Base-by-base conservation (phyloP, 2,113 vertebrate genomes). In the Lasiurus borealis region DNA sequence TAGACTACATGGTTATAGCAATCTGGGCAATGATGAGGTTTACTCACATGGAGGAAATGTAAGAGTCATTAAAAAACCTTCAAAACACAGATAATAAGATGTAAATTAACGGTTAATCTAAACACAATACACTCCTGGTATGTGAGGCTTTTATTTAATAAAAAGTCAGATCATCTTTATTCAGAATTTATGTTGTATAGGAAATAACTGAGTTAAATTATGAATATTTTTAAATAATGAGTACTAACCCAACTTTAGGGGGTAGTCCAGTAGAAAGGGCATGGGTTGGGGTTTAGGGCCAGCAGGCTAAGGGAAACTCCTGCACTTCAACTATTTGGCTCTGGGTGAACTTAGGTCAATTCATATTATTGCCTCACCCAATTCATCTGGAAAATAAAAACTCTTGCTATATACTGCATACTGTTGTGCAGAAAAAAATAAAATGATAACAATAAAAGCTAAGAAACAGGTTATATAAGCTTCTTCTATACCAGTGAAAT, bases 341-440 rank as follows among this genome's bases (percentile, higher is more conserved):
- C 59, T 8, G 8, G 27, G 68, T 40, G 34, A 73, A 75, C 66
- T 72, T 50, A 86, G 25, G 16, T 78, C 54, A 62, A n/a, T 59
- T 78, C n/a, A 36, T 36, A 54, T 29, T 92, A 83, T 71, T 66
- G 21, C 46, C 31, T 83, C 69, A 69, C 62, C 71, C 54, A 81
- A 94, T 71, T 91, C 23, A 86, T 36, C 52, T 66, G 62, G 69
- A 46, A 82, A 71, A 88, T n/a, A 21, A 69, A 85, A 86, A 59
- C 48, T 89, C 44, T 81, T 91, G 12, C 82, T 64, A 57, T 48
- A 81, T 57, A 44, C 14, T 2, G 18, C n/a, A 48, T 12, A 72
- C 13, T 27, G 36, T 48, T 88, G 18, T 44, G 36, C 92, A 29
- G 31, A 52, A 84, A 93, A 93, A 77, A 87, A 73, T 66, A 92